These are phyloP conservation scores for Erebia ligea DNA, from an alignment of 2,888 invertebrate genomes.

Conservation along the genomic window DNA sequence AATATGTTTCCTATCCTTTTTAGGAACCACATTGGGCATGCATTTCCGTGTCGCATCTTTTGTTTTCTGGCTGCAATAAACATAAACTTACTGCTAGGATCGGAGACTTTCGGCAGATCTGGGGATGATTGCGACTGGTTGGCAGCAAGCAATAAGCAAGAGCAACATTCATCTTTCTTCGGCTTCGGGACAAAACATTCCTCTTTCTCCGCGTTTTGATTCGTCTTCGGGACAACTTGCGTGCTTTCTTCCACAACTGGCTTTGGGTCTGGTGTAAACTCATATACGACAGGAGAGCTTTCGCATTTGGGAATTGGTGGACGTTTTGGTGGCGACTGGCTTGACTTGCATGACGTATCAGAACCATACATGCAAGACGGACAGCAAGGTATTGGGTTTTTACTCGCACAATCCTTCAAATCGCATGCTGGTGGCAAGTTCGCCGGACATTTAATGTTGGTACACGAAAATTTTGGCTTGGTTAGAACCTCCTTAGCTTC, in stretches of 20 bases:
- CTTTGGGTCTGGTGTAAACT: not conserved
- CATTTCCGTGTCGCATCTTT: no score
- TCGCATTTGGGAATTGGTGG: not conserved
- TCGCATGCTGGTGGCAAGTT: conserved; percentile 40
- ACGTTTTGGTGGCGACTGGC: not conserved
- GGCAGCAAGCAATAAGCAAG: not conserved
- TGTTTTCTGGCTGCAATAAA: not conserved
- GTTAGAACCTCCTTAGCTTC: conserved; percentile 43
- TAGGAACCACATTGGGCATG: no score
- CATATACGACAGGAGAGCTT: not conserved
- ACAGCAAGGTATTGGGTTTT: conserved; percentile 35
- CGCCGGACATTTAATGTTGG: conserved; percentile 48
- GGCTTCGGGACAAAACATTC: not conserved
- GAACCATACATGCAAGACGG: conserved; percentile 14
- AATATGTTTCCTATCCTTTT: no score
- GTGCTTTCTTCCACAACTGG: not conserved
- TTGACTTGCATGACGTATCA: conserved; percentile 4
- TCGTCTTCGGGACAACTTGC: not conserved
- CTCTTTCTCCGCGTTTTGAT: not conserved
- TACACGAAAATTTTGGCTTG: conserved; percentile 46
- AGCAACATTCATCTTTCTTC: not conserved
- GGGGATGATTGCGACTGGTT: not conserved
- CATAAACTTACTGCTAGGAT: no score
- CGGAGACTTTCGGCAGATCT: not conserved
- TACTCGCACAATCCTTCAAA: conserved; percentile 41